Evolutionary conservation across 2,888 invertebrate genomes (phyloP), one percentile per base, ranked within the genome.

Genomic region (Drosophila sordidula): DNA sequence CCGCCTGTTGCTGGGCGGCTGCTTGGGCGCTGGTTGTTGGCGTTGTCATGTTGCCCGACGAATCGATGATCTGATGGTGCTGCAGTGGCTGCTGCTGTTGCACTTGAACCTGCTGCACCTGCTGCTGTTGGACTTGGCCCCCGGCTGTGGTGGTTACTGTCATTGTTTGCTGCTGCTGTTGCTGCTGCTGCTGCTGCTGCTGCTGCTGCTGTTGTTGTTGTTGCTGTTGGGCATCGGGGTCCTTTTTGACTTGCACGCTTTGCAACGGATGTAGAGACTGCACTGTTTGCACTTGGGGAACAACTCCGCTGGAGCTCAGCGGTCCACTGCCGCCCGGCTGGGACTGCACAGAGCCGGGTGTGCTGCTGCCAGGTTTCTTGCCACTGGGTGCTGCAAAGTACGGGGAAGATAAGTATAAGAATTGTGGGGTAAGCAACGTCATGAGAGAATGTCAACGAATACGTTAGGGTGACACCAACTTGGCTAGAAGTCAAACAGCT

Each of bases 171-270:
- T 65, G 81, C 57, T 65, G 72, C 66, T 81, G 85, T 11, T 90
- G 90, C 22, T 86, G 89, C 11, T 90, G 88, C 5, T 89, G 88
- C 0, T 89, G 90, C 0, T 79, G 80, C 0, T 85, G 89, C 4
- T 84, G 82, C 6, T 76, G 80, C 4, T 72, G n/a, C n/a, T n/a
- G n/a, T 3, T 75, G 82, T 3, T 81, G 85, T 3, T 78, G 77
- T 16, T 90, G 88, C 50, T 87, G 87, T 54, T 91, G 90, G 70
- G 91, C 91, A 87, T 92, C 92, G 32, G 92, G 92, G 86, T 92
- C 92, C 85, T 93, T 92, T 71, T 92, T 92, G 12, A 92, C 92
- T 77, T 92, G 92, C 34, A 92, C 92, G 22, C 91, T 89, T 69
- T 92, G 92, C 63, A 92, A 58, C 4, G 91, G 91, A 58, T 92